Percentiles rank a stretch among this genome's conserved stretches.
phyloP scores from a whole-genome alignment of 2,797 vertebrate genomes.

The Zonotrichia albicollis region DNA sequence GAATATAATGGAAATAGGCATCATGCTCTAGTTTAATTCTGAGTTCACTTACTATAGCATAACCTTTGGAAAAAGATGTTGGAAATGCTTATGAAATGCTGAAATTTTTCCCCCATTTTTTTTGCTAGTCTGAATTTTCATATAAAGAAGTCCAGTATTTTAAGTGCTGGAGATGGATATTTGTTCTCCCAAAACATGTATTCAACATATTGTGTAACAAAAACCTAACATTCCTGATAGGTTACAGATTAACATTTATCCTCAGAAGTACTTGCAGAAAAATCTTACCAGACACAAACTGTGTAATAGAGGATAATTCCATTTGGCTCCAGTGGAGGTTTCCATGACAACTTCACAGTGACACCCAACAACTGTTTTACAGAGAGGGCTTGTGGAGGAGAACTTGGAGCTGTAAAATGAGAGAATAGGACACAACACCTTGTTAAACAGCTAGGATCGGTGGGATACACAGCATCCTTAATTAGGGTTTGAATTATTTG shows the following conservation, averaged over 20 bases:
- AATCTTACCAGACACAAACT: constrained; percentile 92
- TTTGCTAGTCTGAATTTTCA: background rate
- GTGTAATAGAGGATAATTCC: constrained; percentile 93
- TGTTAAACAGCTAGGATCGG: constrained; percentile 42
- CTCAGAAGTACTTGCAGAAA: constrained; percentile 76
- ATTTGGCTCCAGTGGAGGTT: constrained; percentile 88
- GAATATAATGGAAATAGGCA: background rate
- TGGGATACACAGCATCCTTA: background rate
- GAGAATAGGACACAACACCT: constrained; percentile 36
- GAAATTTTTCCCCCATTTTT: background rate
- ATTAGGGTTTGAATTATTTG: constrained; percentile 29
- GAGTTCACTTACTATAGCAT: background rate
- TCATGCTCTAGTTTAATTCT: background rate
- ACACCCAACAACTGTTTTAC: constrained; percentile 91
- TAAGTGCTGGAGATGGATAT: constrained; percentile 43
- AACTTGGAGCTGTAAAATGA: constrained; percentile 87
- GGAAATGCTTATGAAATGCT: background rate
- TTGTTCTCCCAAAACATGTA: constrained; percentile 25
- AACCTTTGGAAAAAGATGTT: background rate
- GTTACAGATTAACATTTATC: constrained; percentile 73
- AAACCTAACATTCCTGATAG: constrained; percentile 67
- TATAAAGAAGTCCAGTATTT: background rate
- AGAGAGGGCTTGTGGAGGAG: constrained; percentile 86
- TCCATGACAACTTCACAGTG: constrained; percentile 91
- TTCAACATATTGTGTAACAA: constrained; percentile 56